Evolutionary conservation across 2,797 vertebrate species (phyloP), one percentile per base, ranked within the genome.

Genomic region (Morus bassanus): DNA sequence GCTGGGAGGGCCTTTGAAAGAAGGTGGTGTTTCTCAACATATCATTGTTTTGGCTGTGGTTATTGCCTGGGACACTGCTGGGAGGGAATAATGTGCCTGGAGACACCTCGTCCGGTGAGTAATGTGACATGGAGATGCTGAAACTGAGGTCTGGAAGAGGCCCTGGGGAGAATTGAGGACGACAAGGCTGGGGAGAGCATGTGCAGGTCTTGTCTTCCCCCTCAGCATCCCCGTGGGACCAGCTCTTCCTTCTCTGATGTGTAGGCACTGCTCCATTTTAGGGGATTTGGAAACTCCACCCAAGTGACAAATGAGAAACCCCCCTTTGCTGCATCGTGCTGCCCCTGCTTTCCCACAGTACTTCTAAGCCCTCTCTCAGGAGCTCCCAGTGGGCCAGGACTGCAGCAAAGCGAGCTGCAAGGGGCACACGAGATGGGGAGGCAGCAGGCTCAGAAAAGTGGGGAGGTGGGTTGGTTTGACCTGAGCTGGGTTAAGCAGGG

Each of bases 31-130:
- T 91, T 91, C 28, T 81, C 78, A 31, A 18, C 4, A 6, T 33
- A 61, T 11, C 27, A 13, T 75, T 27, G 13, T 60, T 84, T 77
- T 57, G 73, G 28, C 37, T 60, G n/a, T 41, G 35, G 19, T 63
- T 75, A 72, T 45, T 67, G 65, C 65, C 64, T 63, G 51, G 45
- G 23, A 73, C 31, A n/a, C 30, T 57, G n/a, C 45, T 63, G 45
- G 28, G 53, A 74, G 31, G 17, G 23, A 88, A 56, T 17, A 28
- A 43, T 15, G 13, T n/a, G 39, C 18, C 25, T 33, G 48, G 33
- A 84, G 35, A 37, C 39, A 50, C 53, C 0, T 0, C 0, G 1
- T 41, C 13, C 0, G 0, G 31, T 56, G 50, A 90, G 35, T 48
- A 70, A 64, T 31, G 18, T 75, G 69, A 75, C 39, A 56, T 7